phyloP scores from a whole-genome alignment of 2,797 vertebrate species.

The Fundulus diaphanus region DNA sequence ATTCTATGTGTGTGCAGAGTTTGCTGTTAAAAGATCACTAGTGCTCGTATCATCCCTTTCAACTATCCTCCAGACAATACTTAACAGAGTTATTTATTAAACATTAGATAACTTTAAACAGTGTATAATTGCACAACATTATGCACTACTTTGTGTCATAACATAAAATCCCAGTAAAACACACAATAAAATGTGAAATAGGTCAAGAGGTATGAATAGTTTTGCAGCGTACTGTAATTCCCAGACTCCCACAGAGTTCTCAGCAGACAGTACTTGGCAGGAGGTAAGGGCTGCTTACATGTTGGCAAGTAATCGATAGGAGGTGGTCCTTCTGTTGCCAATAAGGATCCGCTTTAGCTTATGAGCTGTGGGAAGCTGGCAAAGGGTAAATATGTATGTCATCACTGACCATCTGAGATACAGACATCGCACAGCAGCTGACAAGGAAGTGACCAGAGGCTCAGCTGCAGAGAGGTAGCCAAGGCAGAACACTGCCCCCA shows the following conservation, averaged over 20 bases:
- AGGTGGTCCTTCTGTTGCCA: background rate
- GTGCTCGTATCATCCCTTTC: too few relatives aligned
- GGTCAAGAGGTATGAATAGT: background rate
- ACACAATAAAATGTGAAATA: background rate
- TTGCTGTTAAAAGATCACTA: too few relatives aligned
- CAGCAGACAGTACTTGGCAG: background rate
- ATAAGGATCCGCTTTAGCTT: background rate
- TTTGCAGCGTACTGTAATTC: background rate
- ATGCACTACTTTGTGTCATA: background rate
- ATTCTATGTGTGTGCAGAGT: too few relatives aligned
- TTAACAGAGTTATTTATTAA: too few relatives aligned
- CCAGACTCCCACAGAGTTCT: background rate
- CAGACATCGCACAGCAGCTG: conserved; percentile 17
- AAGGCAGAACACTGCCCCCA: background rate
- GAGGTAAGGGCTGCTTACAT: background rate
- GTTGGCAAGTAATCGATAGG: background rate
- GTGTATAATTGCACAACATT: too few relatives aligned
- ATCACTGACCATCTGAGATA: background rate
- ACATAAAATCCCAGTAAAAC: background rate
- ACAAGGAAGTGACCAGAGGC: background rate
- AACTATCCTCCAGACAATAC: too few relatives aligned
- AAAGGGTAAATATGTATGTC: conserved; percentile 7
- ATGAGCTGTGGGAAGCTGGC: conserved; percentile 9
- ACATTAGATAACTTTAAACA: too few relatives aligned
- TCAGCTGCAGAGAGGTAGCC: background rate